Conservation (phyloP, 2,113 vertebrate species). For the Lonchura striata region DNA sequence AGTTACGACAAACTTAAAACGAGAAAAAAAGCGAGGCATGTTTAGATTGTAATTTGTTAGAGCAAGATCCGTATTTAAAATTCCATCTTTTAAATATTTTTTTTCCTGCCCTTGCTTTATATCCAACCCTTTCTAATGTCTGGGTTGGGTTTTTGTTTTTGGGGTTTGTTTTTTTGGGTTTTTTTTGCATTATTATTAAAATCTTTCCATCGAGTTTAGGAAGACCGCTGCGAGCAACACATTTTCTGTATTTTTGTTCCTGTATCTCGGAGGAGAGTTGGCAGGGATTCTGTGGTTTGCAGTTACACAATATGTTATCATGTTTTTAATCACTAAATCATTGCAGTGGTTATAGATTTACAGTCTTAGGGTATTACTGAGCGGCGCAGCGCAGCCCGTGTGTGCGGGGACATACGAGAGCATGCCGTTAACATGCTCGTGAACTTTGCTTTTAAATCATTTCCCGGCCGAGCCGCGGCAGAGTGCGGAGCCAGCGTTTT, state of each 20-base stretch:
- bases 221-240: constrained; percentile 74
- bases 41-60: constrained; percentile 82
- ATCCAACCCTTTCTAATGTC: constrained; percentile 39
- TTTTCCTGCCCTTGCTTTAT: constrained; percentile 32
- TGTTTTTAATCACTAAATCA: constrained; percentile 92
- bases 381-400: constrained; percentile 47
- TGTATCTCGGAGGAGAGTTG: constrained; percentile 84
- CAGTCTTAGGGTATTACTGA: constrained; percentile 75
- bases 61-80: constrained; percentile 76
- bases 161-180: background rate
- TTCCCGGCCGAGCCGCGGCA: constrained; percentile 10
- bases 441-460: constrained; percentile 67
- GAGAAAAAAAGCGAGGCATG: constrained; percentile 72
- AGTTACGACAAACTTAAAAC: constrained; percentile 83
- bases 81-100: constrained; percentile 33
- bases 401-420: constrained; percentile 42
- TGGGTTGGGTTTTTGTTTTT: background rate
- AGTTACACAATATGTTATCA: constrained; percentile 91
- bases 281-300: constrained; percentile 85
- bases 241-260: constrained; percentile 72
- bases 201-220: constrained; percentile 64
- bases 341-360: constrained; percentile 88
- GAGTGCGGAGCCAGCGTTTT: constrained; percentile 17
- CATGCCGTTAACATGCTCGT: constrained; percentile 15
- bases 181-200: constrained; percentile 58